Evolutionary conservation across 2,113 vertebrate genomes (phyloP).

Genomic region (Cricetomys ansorgei): DNA sequence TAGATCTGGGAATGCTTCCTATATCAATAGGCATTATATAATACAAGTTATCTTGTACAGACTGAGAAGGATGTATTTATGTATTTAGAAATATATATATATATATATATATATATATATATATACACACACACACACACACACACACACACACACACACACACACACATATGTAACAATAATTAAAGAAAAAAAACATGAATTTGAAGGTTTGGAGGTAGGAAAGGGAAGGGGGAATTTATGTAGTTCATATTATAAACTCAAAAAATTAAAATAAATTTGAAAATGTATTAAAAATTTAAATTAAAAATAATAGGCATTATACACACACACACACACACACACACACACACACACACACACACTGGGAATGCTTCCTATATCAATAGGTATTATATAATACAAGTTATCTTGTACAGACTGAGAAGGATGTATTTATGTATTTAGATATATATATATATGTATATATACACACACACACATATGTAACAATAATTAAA

Average conservation of each 20-base stretch:
- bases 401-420: neutral
- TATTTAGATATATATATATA: neutral
- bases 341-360: no score
- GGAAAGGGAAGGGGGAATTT: neutral
- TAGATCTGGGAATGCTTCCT: neutral
- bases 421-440: neutral
- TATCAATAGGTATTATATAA: neutral
- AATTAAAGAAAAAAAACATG: neutral
- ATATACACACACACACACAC: no score
- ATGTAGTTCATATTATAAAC: neutral
- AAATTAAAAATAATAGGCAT: neutral
- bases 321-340: no score
- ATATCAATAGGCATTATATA: neutral
- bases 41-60: neutral
- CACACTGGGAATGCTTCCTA: neutral
- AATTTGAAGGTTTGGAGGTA: no score
- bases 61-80: neutral
- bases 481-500: neutral
- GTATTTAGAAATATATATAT: neutral
- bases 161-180: neutral
- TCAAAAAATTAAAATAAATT: neutral
- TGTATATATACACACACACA: neutral
- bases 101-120: neutral
- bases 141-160: no score
- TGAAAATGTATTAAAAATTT: neutral